phyloP scores from a whole-genome alignment of 2,888 invertebrate species.

The Tribolium freemani region DNA sequence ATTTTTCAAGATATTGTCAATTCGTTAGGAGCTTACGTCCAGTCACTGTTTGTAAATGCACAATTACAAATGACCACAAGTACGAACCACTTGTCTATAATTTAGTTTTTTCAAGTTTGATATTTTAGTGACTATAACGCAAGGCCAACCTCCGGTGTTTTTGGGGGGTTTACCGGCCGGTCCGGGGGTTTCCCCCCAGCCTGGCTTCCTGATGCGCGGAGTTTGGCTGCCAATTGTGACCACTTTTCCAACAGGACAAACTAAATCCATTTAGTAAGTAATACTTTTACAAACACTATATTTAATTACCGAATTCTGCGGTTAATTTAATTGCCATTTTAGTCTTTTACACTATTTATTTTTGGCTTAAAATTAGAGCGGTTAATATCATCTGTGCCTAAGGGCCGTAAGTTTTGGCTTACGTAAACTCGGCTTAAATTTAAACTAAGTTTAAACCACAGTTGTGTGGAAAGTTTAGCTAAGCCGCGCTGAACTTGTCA shows the following conservation, averaged over 20 bases:
- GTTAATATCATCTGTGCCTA: too few relatives aligned
- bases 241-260: constrained; percentile 86
- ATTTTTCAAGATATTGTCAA: constrained; percentile 96
- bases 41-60: constrained; percentile 87
- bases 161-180: constrained; percentile 77
- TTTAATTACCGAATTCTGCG: too few relatives aligned
- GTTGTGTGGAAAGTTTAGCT: too few relatives aligned
- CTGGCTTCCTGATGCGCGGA: constrained; percentile 93
- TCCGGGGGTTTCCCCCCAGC: constrained; percentile 87
- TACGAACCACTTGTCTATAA: constrained; percentile 54
- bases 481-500: too few relatives aligned
- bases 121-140: constrained; percentile 67
- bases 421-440: too few relatives aligned
- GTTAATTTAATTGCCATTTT: too few relatives aligned
- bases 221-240: constrained; percentile 92
- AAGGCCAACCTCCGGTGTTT: constrained; percentile 76
- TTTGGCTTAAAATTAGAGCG: too few relatives aligned
- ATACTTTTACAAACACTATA: too few relatives aligned
- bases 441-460: too few relatives aligned
- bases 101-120: neutral
- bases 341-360: too few relatives aligned
- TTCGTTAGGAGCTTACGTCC: constrained; percentile 93
- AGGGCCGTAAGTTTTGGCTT: too few relatives aligned
- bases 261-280: constrained; percentile 93
- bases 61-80: constrained; percentile 72